These are phyloP conservation scores for Pterostichus niger DNA, from an alignment of 2,888 invertebrate genomes.

Conservation along the genomic window DNA sequence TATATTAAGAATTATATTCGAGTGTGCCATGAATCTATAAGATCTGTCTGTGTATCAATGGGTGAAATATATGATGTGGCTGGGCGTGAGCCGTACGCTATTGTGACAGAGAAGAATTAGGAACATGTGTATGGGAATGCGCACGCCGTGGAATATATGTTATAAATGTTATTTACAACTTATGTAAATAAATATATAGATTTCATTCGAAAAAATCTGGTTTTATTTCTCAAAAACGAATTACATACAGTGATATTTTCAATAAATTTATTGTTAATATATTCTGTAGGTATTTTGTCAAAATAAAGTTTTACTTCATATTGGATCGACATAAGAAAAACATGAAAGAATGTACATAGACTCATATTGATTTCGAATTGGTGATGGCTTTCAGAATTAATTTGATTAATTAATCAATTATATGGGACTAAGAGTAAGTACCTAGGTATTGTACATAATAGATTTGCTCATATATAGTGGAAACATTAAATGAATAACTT, in stretches of 20 bases:
- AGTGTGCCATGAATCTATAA: slow-evolving; percentile 55
- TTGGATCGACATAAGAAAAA: too few species aligned
- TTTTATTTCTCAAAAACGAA: slow-evolving; percentile 37
- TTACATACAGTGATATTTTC: slow-evolving; percentile 33
- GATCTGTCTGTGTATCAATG: slow-evolving; percentile 55
- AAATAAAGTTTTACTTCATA: too few species aligned
- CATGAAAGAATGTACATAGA: too few species aligned
- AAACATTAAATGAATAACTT: too few species aligned
- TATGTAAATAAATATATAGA: slow-evolving; percentile 47
- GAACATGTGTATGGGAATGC: background rate
- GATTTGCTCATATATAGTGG: too few species aligned
- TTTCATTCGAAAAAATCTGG: slow-evolving; percentile 6
- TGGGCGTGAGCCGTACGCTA: background rate
- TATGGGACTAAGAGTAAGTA: too few species aligned
- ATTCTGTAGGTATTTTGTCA: too few species aligned
- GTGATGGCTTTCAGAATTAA: too few species aligned
- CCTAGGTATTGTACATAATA: too few species aligned
- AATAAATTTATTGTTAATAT: slow-evolving; percentile 16
- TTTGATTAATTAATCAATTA: too few species aligned
- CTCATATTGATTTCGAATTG: too few species aligned
- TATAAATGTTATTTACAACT: slow-evolving; percentile 37
- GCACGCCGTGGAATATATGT: background rate
- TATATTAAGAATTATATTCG: slow-evolving; percentile 55
- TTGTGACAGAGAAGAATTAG: slow-evolving; percentile 52
- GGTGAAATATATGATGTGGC: slow-evolving; percentile 43